phyloP scores from a whole-genome alignment of 1,140 invertebrate species.

The Drosophila yakuba region DNA sequence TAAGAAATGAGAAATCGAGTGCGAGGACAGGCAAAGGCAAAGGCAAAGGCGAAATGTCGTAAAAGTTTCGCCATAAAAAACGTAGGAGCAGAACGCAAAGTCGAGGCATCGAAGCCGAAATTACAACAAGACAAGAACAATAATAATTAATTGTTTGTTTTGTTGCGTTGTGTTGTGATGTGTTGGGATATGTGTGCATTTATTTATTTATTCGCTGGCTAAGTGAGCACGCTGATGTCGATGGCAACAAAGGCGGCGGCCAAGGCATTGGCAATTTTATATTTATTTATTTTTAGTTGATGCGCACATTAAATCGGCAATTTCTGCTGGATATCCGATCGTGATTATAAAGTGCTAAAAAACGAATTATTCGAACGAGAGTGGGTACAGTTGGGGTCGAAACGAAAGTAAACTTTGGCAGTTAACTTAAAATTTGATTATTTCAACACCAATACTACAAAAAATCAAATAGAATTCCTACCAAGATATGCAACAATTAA shows the following conservation, averaged over 20 bases:
- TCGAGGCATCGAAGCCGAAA: constrained; percentile 2
- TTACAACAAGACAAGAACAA: constrained; percentile 31
- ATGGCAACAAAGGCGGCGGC: constrained; percentile 13
- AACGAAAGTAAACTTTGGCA: not conserved
- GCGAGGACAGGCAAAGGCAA: constrained; percentile 30
- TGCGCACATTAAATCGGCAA: constrained; percentile 73
- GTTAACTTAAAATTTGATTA: too few species aligned
- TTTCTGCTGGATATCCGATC: constrained; percentile 52
- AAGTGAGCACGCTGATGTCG: constrained; percentile 18
- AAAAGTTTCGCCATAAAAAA: constrained; percentile 68
- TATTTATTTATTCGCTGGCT: constrained; percentile 58
- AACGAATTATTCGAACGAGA: constrained; percentile 15
- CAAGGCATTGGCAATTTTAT: constrained; percentile 43
- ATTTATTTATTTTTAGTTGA: constrained; percentile 79
- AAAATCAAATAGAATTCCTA: not conserved
- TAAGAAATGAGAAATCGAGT: constrained; percentile 1
- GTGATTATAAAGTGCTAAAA: constrained; percentile 47
- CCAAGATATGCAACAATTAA: too few species aligned
- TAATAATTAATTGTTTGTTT: constrained; percentile 54
- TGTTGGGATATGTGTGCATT: constrained; percentile 13
- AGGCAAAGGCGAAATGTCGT: constrained; percentile 33
- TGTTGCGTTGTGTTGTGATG: not conserved
- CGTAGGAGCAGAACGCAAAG: constrained; percentile 38
- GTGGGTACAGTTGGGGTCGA: constrained; percentile 3
- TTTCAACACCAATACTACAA: too few species aligned